These are phyloP conservation scores for Lepidotrigona ventralis DNA, from an alignment of 1,140 invertebrate species.

Conservation along the genomic window DNA sequence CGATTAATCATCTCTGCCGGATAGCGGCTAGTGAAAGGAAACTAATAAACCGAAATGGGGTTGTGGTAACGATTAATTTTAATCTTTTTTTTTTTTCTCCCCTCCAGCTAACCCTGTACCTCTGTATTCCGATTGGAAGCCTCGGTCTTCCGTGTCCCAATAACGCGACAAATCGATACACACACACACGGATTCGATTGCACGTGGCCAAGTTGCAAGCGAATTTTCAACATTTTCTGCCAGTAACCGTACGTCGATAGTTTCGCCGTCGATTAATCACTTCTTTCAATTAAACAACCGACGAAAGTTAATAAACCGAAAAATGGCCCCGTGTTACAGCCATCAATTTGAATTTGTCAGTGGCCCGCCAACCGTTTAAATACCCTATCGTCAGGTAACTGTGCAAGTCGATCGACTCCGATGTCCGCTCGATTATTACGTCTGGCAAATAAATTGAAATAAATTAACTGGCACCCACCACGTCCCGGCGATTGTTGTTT, in stretches of 20 bases:
- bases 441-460: neutral
- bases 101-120: neutral
- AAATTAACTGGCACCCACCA: neutral
- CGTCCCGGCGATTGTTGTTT: neutral
- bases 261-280: constrained; percentile 29
- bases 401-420: neutral
- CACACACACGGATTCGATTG: constrained; percentile 19
- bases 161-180: constrained; percentile 40
- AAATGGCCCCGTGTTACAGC: neutral
- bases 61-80: constrained; percentile 34
- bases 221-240: constrained; percentile 15
- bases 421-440: neutral
- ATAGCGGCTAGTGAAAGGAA: constrained; percentile 22
- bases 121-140: neutral
- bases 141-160: neutral
- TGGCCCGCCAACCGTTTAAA: neutral
- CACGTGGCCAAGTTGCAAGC: neutral
- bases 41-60: constrained; percentile 39
- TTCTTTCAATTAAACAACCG: constrained; percentile 20
- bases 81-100: neutral
- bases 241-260: neutral
- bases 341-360: constrained; percentile 36
- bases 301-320: constrained; percentile 35
- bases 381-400: neutral
- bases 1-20: constrained; percentile 29